Conservation (phyloP, 2,888 invertebrate species). For the Volucella inanis region DNA sequence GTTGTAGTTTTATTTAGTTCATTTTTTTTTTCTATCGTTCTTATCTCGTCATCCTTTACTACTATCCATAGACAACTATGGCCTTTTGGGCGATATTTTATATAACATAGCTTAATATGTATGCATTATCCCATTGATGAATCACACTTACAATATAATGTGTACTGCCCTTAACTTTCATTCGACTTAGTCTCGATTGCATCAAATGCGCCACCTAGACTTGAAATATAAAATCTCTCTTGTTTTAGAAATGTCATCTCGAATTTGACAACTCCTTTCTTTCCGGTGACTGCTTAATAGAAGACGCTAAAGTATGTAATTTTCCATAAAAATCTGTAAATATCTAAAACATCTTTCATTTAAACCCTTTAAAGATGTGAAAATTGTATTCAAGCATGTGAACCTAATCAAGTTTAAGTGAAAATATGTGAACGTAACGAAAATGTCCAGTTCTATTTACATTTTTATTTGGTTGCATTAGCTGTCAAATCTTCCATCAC, state of each 20-base stretch:
- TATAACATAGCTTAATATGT: too few species aligned
- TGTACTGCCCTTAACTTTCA: constrained; percentile 9
- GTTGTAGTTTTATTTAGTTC: too few species aligned
- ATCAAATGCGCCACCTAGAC: constrained; percentile 16
- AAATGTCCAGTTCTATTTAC: constrained; percentile 45
- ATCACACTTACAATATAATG: background rate
- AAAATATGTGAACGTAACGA: constrained; percentile 11
- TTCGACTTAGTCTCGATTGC: background rate
- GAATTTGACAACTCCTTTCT: constrained; percentile 80
- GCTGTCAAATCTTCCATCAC: constrained; percentile 35
- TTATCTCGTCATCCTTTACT: too few species aligned
- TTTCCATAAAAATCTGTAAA: constrained; percentile 77
- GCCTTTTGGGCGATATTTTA: too few species aligned
- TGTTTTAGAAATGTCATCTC: constrained; percentile 77
- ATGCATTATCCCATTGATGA: too few species aligned
- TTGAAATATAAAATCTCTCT: constrained; percentile 18
- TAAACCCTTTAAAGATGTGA: constrained; percentile 19
- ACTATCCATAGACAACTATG: too few species aligned
- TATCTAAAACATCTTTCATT: constrained; percentile 73
- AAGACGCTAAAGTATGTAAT: constrained; percentile 82
- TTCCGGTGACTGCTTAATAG: constrained; percentile 82
- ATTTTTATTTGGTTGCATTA: constrained; percentile 52
- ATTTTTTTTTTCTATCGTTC: too few species aligned
- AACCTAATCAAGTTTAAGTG: background rate
- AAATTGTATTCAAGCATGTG: constrained; percentile 5